phyloP scores from a whole-genome alignment of 1,140 invertebrate genomes.

The Zophobas atratus region DNA sequence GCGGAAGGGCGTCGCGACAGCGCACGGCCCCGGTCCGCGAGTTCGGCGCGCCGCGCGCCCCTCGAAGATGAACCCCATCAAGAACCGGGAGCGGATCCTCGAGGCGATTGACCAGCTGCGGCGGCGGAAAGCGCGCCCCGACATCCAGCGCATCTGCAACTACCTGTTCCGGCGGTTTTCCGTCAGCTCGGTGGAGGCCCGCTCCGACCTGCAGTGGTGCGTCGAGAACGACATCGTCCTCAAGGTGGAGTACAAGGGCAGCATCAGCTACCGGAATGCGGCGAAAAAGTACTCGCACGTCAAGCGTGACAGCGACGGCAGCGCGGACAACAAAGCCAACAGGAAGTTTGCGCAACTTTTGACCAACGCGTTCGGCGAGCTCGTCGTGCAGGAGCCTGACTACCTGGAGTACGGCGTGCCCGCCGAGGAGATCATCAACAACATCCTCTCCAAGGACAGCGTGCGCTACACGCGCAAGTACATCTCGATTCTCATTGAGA shows the following conservation, averaged over 20 bases:
- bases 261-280: conserved; percentile 87
- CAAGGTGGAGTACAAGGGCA: conserved; percentile 90
- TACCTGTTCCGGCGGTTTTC: conserved; percentile 83
- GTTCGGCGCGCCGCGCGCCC: not conserved
- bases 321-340: conserved; percentile 56
- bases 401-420: conserved; percentile 81
- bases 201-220: conserved; percentile 81
- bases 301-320: conserved; percentile 66
- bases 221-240: conserved; percentile 84
- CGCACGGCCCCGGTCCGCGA: conserved; percentile 1
- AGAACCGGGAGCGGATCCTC: conserved; percentile 82
- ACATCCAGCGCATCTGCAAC: conserved; percentile 86
- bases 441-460: conserved; percentile 75
- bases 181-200: conserved; percentile 80
- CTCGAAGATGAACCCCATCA: conserved; percentile 68
- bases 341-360: conserved; percentile 70
- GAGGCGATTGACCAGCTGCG: conserved; percentile 89
- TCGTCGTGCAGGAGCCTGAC: conserved; percentile 80
- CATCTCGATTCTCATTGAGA: conserved; percentile 76
- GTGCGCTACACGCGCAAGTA: conserved; percentile 77
- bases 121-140: conserved; percentile 85
- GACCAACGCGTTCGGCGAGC: conserved; percentile 77
- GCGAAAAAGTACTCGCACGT: conserved; percentile 76
- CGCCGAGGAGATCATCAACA: conserved; percentile 75
- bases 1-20: not conserved